These are phyloP conservation scores for Chiloscyllium plagiosum DNA, from an alignment of 2,113 vertebrate genomes.

Conservation along the genomic window DNA sequence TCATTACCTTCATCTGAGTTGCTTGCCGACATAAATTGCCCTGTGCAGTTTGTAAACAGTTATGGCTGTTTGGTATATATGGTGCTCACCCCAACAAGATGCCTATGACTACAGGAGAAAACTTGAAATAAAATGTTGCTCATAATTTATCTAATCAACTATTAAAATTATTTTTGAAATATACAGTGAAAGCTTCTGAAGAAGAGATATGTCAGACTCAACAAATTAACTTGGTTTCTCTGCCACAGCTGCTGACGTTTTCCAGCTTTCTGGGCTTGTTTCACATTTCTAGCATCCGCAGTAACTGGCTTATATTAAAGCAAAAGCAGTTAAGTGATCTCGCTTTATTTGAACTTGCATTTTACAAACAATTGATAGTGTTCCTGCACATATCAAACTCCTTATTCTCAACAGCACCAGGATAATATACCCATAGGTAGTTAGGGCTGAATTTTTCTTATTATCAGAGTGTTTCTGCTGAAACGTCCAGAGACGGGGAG, in stretches of 20 bases:
- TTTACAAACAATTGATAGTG: background rate
- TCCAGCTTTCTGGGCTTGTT: too few species aligned
- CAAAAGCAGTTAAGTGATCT: background rate
- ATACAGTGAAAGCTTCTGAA: background rate
- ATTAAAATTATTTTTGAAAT: background rate
- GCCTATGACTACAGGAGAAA: background rate
- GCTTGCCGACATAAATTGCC: background rate
- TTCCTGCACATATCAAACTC: too few species aligned
- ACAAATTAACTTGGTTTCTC: too few species aligned
- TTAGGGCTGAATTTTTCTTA: conserved; percentile 42
- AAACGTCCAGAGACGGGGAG: conserved; percentile 62
- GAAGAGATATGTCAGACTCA: too few species aligned
- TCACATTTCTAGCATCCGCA: too few species aligned
- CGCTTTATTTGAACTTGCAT: background rate
- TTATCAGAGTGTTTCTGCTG: conserved; percentile 59
- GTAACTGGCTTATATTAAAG: too few species aligned
- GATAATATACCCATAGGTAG: too few species aligned
- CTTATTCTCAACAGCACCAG: too few species aligned
- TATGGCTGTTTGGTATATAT: background rate
- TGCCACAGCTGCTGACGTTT: too few species aligned
- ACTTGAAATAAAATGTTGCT: background rate
- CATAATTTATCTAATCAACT: background rate
- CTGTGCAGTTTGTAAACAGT: background rate
- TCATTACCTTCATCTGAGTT: background rate
- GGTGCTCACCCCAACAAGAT: background rate